Evolutionary conservation across 2,113 vertebrate genomes (phyloP).

Genomic region (Naja naja): DNA sequence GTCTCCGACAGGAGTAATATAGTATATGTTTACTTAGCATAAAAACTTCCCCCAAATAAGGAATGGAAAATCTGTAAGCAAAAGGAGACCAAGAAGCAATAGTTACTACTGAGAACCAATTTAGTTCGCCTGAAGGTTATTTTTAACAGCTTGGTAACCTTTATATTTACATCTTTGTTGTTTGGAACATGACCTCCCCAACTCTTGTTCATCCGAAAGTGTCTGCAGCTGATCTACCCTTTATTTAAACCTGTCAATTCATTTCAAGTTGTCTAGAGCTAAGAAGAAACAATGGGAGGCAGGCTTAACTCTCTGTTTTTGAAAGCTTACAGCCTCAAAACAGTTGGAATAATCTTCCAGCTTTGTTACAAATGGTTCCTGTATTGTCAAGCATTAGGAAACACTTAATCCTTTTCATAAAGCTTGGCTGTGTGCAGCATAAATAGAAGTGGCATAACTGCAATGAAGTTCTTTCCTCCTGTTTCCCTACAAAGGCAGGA

Average conservation of each 20-base stretch:
- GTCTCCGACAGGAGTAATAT: fast-evolving
- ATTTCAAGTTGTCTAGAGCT: neutral
- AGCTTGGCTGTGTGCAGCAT: slow-evolving; percentile 31
- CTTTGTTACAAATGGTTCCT: neutral
- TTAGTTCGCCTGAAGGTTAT: neutral
- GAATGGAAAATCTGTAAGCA: slow-evolving; percentile 11
- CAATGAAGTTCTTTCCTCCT: neutral
- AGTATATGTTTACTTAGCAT: neutral
- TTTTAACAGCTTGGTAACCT: slow-evolving; percentile 33
- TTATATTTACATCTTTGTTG: slow-evolving; percentile 1
- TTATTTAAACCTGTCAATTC: slow-evolving; percentile 38
- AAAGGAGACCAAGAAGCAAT: slow-evolving; percentile 18
- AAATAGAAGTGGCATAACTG: slow-evolving; percentile 25
- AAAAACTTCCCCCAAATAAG: neutral
- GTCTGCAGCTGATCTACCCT: slow-evolving; percentile 23
- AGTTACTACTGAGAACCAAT: neutral
- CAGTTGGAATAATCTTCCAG: slow-evolving; percentile 60
- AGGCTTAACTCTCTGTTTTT: slow-evolving; percentile 17
- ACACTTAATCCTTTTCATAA: slow-evolving; percentile 45
- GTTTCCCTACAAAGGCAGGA: fast-evolving
- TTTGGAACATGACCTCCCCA: neutral
- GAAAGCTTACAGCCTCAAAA: slow-evolving; percentile 24
- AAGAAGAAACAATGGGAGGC: slow-evolving; percentile 29
- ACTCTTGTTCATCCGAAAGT: slow-evolving; percentile 22
- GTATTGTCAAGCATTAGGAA: slow-evolving; percentile 23